These are phyloP conservation scores for Polyodon spathula DNA, from an alignment of 2,113 vertebrate species.

Conservation along the genomic window DNA sequence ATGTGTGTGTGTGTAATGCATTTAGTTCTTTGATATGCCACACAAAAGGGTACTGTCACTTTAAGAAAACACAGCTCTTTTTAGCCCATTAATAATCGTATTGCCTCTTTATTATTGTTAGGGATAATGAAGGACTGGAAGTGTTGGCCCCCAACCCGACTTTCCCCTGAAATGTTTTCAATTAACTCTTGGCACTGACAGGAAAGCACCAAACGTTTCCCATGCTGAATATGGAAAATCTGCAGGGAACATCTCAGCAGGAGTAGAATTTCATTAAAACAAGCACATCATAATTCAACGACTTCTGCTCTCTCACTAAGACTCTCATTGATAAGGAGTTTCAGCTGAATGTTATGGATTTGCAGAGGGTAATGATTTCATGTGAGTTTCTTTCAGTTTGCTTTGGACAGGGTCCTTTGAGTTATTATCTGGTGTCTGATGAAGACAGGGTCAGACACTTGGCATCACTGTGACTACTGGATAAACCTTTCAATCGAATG, in stretches of 20 bases:
- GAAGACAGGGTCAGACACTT: slow-evolving; percentile 63
- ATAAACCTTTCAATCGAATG: slow-evolving; percentile 52
- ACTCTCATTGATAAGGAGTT: slow-evolving; percentile 63
- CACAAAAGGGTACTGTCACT: slow-evolving; percentile 40
- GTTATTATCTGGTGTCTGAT: slow-evolving; percentile 58
- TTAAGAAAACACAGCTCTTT: slow-evolving; percentile 54
- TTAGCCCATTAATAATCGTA: slow-evolving; percentile 69
- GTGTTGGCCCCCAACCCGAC: slow-evolving; percentile 56
- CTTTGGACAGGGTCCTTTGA: slow-evolving; percentile 46
- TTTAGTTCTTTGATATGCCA: slow-evolving; percentile 5
- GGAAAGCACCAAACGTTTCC: slow-evolving; percentile 78
- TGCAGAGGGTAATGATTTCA: slow-evolving; percentile 65
- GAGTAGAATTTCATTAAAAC: slow-evolving; percentile 73
- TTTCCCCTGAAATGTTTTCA: slow-evolving; percentile 82
- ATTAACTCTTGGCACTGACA: slow-evolving; percentile 75
- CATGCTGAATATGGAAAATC: slow-evolving; percentile 80
- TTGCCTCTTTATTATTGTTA: slow-evolving; percentile 72
- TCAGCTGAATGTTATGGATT: slow-evolving; percentile 59
- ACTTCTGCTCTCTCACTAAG: slow-evolving; percentile 64
- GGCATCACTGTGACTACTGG: slow-evolving; percentile 58
- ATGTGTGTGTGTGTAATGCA: slow-evolving; percentile 9
- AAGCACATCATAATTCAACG: slow-evolving; percentile 64
- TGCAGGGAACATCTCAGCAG: slow-evolving; percentile 71
- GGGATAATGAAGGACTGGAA: slow-evolving; percentile 70
- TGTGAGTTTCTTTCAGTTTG: slow-evolving; percentile 52